Percentiles rank a stretch among this genome's conserved stretches.
Conservation (phyloP, 1,140 invertebrate genomes). For the Eulimnadia texana region DNA sequence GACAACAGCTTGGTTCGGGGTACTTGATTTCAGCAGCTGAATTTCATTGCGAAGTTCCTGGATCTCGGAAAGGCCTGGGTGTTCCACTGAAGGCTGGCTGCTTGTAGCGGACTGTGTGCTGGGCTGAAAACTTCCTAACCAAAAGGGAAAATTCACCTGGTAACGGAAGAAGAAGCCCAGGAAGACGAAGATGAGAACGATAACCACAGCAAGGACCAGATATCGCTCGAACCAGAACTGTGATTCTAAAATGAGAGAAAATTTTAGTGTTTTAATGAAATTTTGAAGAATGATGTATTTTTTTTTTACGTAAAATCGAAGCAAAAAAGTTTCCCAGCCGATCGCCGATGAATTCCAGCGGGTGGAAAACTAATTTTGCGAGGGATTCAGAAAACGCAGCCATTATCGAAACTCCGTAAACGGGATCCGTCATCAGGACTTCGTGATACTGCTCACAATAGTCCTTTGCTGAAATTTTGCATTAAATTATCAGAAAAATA, state of each 20-base stretch:
- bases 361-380: not conserved
- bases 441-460: not conserved
- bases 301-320: not conserved
- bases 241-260: not conserved
- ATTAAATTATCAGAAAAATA: not conserved
- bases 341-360: not conserved
- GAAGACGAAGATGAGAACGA: not conserved
- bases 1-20: not conserved
- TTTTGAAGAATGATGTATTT: too few species aligned
- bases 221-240: not conserved
- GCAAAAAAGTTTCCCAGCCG: not conserved
- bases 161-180: not conserved
- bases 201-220: not conserved
- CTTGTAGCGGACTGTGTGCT: not conserved
- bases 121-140: not conserved
- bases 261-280: not conserved
- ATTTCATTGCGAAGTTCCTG: not conserved
- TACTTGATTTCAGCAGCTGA: not conserved
- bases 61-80: not conserved
- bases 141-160: not conserved
- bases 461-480: not conserved
- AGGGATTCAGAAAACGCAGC: not conserved
- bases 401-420: not conserved
- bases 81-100: not conserved
- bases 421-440: not conserved